phyloP scores from a whole-genome alignment of 2,888 invertebrate species.

The Meliscaeva auricollis region DNA sequence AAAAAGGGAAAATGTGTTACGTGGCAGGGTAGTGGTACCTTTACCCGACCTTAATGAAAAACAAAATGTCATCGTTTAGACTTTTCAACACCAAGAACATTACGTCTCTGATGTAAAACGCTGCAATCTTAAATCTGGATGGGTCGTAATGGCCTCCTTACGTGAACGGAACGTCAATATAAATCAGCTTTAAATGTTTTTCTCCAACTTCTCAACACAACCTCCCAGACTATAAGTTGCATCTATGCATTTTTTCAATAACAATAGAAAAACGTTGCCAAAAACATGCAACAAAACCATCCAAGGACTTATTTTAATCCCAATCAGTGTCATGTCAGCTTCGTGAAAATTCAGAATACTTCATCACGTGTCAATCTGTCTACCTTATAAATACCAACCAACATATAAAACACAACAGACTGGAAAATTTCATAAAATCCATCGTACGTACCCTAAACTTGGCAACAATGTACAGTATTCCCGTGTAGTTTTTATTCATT shows the following conservation, averaged over 20 bases:
- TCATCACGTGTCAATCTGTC: constrained; percentile 21
- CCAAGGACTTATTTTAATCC: constrained; percentile 7
- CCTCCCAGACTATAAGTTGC: neutral
- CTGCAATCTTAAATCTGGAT: too few species aligned
- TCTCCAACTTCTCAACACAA: neutral
- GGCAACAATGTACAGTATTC: constrained; percentile 48
- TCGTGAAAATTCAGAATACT: neutral
- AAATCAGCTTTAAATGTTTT: too few species aligned
- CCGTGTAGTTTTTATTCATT: constrained; percentile 26
- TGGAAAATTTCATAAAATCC: constrained; percentile 10
- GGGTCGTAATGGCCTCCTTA: too few species aligned
- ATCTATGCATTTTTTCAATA: neutral
- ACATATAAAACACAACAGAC: neutral
- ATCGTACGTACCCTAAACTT: constrained; percentile 32
- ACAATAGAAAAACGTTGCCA: neutral
- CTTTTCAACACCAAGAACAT: too few species aligned
- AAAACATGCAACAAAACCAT: neutral
- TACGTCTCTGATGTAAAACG: too few species aligned
- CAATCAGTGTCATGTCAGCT: neutral
- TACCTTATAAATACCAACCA: neutral
- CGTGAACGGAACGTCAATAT: too few species aligned
- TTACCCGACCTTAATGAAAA: too few species aligned
- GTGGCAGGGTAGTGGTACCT: too few species aligned
- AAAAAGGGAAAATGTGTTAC: too few species aligned
- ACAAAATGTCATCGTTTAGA: too few species aligned